A percentile compares a stretch with the other conserved stretches of the same genome.
Evolutionary conservation across 2,888 invertebrate genomes (phyloP).

Genomic region (Sarcophaga subvicina): DNA sequence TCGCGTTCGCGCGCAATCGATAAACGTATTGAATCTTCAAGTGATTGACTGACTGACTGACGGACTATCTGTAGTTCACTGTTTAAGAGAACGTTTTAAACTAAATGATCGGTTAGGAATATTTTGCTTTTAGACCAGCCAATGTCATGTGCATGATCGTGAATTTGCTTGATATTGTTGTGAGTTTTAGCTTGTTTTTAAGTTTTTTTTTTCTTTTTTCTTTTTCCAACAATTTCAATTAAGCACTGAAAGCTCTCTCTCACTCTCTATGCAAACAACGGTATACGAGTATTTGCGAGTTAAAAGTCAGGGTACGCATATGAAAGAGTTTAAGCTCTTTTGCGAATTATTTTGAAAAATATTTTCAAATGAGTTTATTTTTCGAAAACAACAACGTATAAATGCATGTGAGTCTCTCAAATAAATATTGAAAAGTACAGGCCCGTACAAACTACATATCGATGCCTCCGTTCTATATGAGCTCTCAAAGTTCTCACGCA

Average conservation of each 20-base stretch:
- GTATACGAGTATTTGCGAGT: constrained; percentile 11
- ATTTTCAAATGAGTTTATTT: no score
- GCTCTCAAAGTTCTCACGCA: no score
- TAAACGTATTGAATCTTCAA: background rate
- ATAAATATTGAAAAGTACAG: no score
- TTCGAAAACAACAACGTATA: no score
- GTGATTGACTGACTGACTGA: background rate
- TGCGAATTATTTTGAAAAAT: no score
- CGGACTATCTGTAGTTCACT: constrained; percentile 25
- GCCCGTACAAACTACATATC: no score
- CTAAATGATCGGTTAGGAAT: constrained; percentile 53
- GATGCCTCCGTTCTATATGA: no score
- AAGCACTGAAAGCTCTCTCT: constrained; percentile 6
- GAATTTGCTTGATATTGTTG: constrained; percentile 25
- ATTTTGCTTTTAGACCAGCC: constrained; percentile 26
- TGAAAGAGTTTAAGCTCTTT: no score
- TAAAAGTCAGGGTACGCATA: constrained; percentile 49
- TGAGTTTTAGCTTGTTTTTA: constrained; percentile 31
- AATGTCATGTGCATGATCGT: constrained; percentile 43
- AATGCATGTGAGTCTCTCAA: no score
- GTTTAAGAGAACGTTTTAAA: constrained; percentile 52
- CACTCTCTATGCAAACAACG: constrained; percentile 21
- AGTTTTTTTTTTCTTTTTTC: background rate
- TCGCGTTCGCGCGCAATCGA: constrained; percentile 22
- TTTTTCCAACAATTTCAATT: constrained; percentile 15